Evolutionary conservation across 2,888 invertebrate genomes (phyloP), one percentile per base, ranked within the genome.

Genomic region (Drosophila birchii): DNA sequence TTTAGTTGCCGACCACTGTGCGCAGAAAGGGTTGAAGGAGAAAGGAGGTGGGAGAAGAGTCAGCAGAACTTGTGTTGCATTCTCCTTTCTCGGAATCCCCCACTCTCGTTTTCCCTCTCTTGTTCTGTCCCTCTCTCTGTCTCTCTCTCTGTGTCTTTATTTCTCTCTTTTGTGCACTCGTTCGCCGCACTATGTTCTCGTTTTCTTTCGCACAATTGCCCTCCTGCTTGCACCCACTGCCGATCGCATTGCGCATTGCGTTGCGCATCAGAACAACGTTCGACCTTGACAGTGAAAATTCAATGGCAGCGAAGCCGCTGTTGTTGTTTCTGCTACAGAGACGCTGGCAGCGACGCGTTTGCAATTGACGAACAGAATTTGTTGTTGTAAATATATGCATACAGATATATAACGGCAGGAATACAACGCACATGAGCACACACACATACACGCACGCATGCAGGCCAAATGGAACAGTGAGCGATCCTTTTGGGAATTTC

Each of bases 221-320:
- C 34, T n/a, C 39, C 5, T 38, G 18, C 60, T 43, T 29, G 23
- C 51, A 16, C 58, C 29, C 56, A 75, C 68, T 63, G 67, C 68
- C 83, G 83, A 86, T 83, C 86, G 78, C 62, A 66, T 54, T 59
- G 74, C 68, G 73, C 80, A 78, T 80, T 86, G 87, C 88, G 85
- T 86, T 79, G 86, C 86, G 87, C 86, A 85, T 90, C 86, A 86
- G 88, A 88, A 91, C 90, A 91, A 80, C 75, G 87, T 76, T 91
- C 91, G 91, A 91, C 91, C 91, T 91, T 91, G 91, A 86, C 91
- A 91, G 82, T 91, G 91, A 91, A 73, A 91, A 91, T 86, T 82
- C 80, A 86, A 78, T 86, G 81, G 87, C 78, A 74, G 74, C 67
- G 72, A 59, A 61, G 60, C 44, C 60, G 78, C 58, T 73, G 73